Evolutionary conservation across 2,113 vertebrate species (phyloP).

Genomic region (Ammospiza caudacuta): DNA sequence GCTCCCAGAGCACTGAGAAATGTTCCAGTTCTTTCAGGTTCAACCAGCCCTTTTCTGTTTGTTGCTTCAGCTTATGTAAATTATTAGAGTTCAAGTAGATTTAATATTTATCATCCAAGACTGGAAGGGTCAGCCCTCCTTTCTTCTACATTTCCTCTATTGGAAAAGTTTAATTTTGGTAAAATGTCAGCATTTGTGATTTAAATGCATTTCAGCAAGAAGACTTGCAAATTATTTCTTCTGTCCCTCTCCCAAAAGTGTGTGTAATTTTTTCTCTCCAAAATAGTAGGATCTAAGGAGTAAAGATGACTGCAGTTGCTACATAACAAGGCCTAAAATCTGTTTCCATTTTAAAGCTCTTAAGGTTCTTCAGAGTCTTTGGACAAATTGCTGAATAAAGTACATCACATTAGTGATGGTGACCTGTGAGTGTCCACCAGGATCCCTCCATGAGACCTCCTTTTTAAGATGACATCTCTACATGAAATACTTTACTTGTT

Average conservation of each 20-base stretch:
- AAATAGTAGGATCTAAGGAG: not conserved
- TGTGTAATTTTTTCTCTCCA: not conserved
- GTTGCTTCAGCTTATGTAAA: conserved; percentile 62
- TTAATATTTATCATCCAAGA: conserved; percentile 58
- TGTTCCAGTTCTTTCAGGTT: conserved; percentile 51
- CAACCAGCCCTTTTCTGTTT: conserved; percentile 59
- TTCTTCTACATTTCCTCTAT: not conserved
- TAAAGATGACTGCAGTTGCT: not conserved
- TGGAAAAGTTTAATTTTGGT: conserved; percentile 32
- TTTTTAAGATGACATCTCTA: not conserved
- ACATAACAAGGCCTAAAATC: not conserved
- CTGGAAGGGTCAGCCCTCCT: conserved; percentile 18
- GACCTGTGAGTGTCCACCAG: not conserved
- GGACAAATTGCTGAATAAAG: not conserved
- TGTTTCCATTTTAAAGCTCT: not conserved
- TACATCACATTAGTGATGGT: not conserved
- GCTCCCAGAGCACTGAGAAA: conserved; percentile 14
- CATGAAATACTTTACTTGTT: not conserved
- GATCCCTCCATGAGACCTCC: not conserved
- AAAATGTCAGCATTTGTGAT: conserved; percentile 31
- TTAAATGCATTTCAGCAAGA: conserved; percentile 8
- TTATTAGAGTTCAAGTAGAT: conserved; percentile 45
- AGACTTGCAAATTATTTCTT: conserved; percentile 22
- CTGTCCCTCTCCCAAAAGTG: not conserved
- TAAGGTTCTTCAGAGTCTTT: not conserved